Conservation (phyloP, 2,797 vertebrate species). For the Melanotaenia boesemani region DNA sequence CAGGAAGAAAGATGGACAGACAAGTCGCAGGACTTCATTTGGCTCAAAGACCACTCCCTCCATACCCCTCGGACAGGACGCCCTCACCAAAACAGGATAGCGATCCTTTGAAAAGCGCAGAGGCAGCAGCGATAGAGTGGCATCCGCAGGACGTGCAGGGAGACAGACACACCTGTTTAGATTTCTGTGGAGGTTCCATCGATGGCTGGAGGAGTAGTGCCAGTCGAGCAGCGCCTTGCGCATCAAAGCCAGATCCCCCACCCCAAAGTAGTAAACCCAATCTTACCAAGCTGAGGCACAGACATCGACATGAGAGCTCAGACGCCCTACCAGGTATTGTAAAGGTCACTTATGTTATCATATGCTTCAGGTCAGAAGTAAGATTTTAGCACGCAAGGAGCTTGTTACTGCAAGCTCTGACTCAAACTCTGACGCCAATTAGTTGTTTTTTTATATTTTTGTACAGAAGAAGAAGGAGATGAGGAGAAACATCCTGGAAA, state of each 20-base stretch:
- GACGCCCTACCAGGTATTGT: constrained; percentile 70
- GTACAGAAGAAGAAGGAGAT: constrained; percentile 76
- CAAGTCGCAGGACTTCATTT: constrained; percentile 61
- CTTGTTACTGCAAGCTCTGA: not conserved
- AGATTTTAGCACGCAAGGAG: constrained; percentile 5
- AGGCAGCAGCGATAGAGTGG: constrained; percentile 55
- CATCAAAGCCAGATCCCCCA: constrained; percentile 82
- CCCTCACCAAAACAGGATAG: constrained; percentile 77
- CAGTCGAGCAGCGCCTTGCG: constrained; percentile 43
- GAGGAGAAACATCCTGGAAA: constrained; percentile 65
- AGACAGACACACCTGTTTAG: constrained; percentile 52
- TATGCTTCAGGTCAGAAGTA: not conserved
- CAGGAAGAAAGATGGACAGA: constrained; percentile 65
- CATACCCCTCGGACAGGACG: constrained; percentile 77
- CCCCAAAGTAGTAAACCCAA: constrained; percentile 85
- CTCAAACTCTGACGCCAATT: not conserved
- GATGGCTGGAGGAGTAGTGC: constrained; percentile 68
- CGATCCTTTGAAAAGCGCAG: constrained; percentile 54
- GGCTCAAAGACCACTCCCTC: constrained; percentile 77
- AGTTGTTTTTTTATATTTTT: constrained; percentile 31
- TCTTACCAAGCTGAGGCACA: constrained; percentile 82
- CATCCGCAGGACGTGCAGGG: constrained; percentile 55
- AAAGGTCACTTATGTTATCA: not conserved
- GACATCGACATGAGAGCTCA: constrained; percentile 79
- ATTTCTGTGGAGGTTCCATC: constrained; percentile 40